Evolutionary conservation across 1,140 invertebrate species (phyloP), one percentile per base, ranked within the genome.

Genomic region (Drosophila obscura): DNA sequence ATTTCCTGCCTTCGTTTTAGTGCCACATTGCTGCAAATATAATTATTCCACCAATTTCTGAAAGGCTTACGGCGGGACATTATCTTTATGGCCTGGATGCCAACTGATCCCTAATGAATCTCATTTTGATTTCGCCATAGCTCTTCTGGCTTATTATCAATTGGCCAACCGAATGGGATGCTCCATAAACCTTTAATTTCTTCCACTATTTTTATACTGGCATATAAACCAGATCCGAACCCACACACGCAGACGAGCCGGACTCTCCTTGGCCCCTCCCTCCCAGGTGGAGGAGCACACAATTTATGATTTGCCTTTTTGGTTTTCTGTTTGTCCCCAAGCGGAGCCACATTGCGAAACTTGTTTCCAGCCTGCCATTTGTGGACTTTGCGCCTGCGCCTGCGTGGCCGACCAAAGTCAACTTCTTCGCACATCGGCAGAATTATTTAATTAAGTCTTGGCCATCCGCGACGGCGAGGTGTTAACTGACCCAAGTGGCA

Each of bases 261-360:
- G 49, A 50, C 8, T 69, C 43, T 49, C 48, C 65, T 35, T 71
- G 50, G 56, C 39, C 48, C 50, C 46, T n/a, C 50, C 53, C 50
- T 65, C 31, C 43, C 75, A 50, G 57, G 60, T 67, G 72, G 68
- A 78, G 73, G 68, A 82, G 83, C 82, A 82, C 81, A 87, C 72
- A 87, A 87, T 87, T 87, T 87, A 87, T 87, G 82, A 87, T 87
- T 87, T 80, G 81, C 81, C 80, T 84, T 80, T 77, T 71, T 44
- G 62, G 43, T 43, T 46, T 46, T 15, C 39, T 53, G 48, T 56
- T 69, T 69, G 66, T 69, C 66, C 43, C 60, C 62, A 67, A 81
- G 35, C 61, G 72, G 60, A 52, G 66, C 72, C 72, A 75, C 65
- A 77, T 64, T 64, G 64, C 61, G 59, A 44, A 80, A 84, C 80